Evolutionary conservation across 2,113 vertebrate species (phyloP), one percentile per base, ranked within the genome.

Genomic region (Dipodomys merriami): DNA sequence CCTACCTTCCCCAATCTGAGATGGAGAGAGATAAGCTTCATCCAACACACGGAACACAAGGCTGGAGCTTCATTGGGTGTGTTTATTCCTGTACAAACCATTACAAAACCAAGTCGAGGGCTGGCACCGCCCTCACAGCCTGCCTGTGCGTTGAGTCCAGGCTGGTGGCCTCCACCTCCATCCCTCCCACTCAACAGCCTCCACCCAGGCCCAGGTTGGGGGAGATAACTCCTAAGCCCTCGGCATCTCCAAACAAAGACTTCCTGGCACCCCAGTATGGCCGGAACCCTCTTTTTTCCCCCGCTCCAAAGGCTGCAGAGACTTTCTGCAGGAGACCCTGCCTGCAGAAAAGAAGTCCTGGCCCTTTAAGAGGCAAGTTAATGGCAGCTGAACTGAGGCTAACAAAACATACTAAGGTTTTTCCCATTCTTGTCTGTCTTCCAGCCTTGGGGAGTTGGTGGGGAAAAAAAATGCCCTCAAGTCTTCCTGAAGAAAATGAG

Each of bases 1-100:
- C 53, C 53, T 57, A 13, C 53, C 53, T 57, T 13, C n/a, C 11
- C 30, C 5, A 53, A 16, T 27, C 78, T 8, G 20, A 39, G 39
- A 27, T 44, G 22, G 35, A 49, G 35, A 49, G 2, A 0, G 76
- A 82, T 44, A 25, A 25, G 60, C 29, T 74, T 25, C 6, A 65
- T 27, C 29, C 57, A n/a, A 46, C 35, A 87, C 72, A 60, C 23
- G 30, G 72, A 57, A 94, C 39, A 68, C 8, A 0, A 84, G 62
- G 74, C 20, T 22, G 35, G 90, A 90, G 76, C 49, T 76, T 57
- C 62, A 64, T 64, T 67, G 96, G 77, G 77, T 85, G 80, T 72
- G 27, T 97, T 97, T 97, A 97, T 97, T 97, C 91, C 97, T 84
- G 57, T 97, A 97, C 91, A 96, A 97, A 97, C 94, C 94, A 83